Base-by-base conservation (phyloP, 2,113 vertebrate species). In the Gallinago media region DNA sequence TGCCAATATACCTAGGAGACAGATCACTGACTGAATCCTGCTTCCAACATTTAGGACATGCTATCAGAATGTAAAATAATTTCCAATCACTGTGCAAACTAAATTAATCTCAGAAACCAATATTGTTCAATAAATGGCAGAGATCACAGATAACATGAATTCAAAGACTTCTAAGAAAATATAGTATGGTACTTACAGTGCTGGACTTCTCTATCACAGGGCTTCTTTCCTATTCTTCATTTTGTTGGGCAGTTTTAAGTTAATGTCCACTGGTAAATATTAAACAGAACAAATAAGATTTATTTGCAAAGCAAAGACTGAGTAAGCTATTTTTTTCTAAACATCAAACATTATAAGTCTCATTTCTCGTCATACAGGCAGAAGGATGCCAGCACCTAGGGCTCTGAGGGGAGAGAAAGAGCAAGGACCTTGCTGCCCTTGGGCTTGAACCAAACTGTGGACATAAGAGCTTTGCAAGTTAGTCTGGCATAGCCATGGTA, bases 281-380 rank as follows among this genome's bases (percentile, higher is more conserved):
- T 97, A 97, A 94, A 89, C 94, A 83, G 74, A 89, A 17, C 40
- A 97, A 96, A 96, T 71, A 97, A 73, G 21, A 52, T 49, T 77
- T 92, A 56, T 90, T 54, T 90, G 54, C 44, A 78, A 85, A 86
- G 66, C 66, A 96, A 96, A 96, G 52, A 49, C 11, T 91, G 50
- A 87, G 54, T 42, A 92, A 95, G 32, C 22, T 25, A 2, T 17
- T 17, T 83, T 80, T 85, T 19, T 40, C 22, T 31, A 46, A 29
- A 74, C 55, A 74, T 73, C 58, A 88, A 88, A 61, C 36, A 82
- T 32, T 63, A 4, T 5, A 74, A 67, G 12, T 18, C 26, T 34
- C 4, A n/a, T 68, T 93, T 88, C 52, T 77, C 3, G 1, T 49
- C 71, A 73, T 12, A 44, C 3, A 40, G 11, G 9, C 19, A 32